Conservation (phyloP, 2,888 invertebrate genomes). For the Drosophila quinaria region DNA sequence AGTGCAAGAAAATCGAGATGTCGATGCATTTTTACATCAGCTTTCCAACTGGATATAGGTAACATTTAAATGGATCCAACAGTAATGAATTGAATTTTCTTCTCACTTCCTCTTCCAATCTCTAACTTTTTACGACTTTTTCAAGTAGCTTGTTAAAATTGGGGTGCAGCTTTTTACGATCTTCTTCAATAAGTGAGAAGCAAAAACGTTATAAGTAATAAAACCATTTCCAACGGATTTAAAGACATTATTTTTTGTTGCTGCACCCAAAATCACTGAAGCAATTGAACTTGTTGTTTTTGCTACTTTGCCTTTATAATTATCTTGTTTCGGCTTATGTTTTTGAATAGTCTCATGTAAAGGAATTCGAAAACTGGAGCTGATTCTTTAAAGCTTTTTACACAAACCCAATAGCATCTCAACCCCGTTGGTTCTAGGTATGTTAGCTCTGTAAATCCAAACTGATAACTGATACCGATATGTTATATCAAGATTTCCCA, state of each 20-base stretch:
- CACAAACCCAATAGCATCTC: no score
- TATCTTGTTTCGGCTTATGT: slow-evolving; percentile 16
- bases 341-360: slow-evolving; percentile 9
- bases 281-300: slow-evolving; percentile 32
- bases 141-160: slow-evolving; percentile 4
- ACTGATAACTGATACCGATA: no score
- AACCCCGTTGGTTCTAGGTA: no score
- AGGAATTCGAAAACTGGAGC: background rate
- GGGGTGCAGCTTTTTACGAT: slow-evolving; percentile 29
- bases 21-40: no score
- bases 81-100: background rate
- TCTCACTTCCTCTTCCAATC: background rate
- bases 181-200: slow-evolving; percentile 25
- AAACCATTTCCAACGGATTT: slow-evolving; percentile 34
- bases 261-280: slow-evolving; percentile 59
- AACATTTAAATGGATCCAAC: slow-evolving; percentile 35
- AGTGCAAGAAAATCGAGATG: no score
- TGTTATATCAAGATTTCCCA: no score
- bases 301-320: slow-evolving; percentile 19
- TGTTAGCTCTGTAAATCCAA: no score
- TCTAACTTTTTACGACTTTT: slow-evolving; percentile 1
- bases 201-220: slow-evolving; percentile 10
- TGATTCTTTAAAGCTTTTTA: background rate
- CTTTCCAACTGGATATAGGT: background rate
- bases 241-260: slow-evolving; percentile 48